Conservation (phyloP, 2,113 vertebrate genomes). For the Madoqua kirkii region DNA sequence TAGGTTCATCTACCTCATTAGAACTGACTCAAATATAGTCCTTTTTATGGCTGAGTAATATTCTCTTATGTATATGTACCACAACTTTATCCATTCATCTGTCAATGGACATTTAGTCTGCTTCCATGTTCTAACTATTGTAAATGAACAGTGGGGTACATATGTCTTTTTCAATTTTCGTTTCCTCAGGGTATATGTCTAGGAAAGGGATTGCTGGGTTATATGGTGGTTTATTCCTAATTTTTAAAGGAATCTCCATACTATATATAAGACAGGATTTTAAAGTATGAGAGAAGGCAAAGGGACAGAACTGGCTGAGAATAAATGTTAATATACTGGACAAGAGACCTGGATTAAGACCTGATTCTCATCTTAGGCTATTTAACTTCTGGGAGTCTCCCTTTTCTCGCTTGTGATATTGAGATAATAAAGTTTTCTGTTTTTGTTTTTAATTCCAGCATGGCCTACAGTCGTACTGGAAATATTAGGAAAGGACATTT, state of each 20-base stretch:
- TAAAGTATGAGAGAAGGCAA: background rate
- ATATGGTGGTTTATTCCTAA: background rate
- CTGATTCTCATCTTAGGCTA: background rate
- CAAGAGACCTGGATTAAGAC: background rate
- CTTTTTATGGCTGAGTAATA: background rate
- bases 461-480: background rate
- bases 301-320: background rate
- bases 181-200: background rate
- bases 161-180: background rate
- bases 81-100: background rate
- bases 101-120: background rate
- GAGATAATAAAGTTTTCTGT: background rate
- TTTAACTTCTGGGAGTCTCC: background rate
- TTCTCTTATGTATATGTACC: background rate
- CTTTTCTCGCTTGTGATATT: background rate
- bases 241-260: background rate
- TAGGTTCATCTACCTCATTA: background rate
- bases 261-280: background rate
- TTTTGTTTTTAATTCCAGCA: background rate
- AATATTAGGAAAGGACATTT: background rate
- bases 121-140: background rate
- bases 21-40: background rate
- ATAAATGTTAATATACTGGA: background rate
- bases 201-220: background rate
- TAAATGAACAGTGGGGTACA: background rate